phyloP scores from a whole-genome alignment of 2,113 vertebrate species.

The Nibea albiflora region DNA sequence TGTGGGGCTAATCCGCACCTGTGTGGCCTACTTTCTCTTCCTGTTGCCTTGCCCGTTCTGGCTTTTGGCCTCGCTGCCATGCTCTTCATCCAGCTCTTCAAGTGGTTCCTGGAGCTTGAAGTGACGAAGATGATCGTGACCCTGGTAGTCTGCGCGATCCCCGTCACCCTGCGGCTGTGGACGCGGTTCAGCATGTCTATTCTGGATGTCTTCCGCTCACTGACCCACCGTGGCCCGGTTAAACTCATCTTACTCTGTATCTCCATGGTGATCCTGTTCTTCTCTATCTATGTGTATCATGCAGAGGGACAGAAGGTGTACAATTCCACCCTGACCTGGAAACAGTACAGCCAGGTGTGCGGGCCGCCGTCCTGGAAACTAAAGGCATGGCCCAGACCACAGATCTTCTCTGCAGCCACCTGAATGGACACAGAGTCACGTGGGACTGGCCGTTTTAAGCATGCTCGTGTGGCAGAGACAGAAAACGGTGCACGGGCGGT shows the following conservation, averaged over 20 bases:
- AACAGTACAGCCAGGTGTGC: constrained; percentile 89
- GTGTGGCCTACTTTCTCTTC: constrained; percentile 94
- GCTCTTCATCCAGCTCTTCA: constrained; percentile 88
- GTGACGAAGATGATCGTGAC: constrained; percentile 92
- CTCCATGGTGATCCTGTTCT: constrained; percentile 91
- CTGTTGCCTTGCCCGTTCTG: constrained; percentile 92
- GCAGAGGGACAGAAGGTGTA: constrained; percentile 95
- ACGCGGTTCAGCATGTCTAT: constrained; percentile 88
- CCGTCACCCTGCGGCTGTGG: constrained; percentile 91
- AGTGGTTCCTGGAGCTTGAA: constrained; percentile 93
- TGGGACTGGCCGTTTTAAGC: constrained; percentile 94
- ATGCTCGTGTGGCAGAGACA: constrained; percentile 90
- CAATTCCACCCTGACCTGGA: constrained; percentile 95
- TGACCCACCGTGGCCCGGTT: constrained; percentile 91
- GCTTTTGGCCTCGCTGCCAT: constrained; percentile 86
- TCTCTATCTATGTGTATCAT: constrained; percentile 92
- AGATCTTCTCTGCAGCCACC: constrained; percentile 96
- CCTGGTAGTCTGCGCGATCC: constrained; percentile 86
- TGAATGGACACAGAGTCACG: constrained; percentile 94
- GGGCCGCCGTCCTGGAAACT: constrained; percentile 92
- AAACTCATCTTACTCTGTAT: constrained; percentile 95
- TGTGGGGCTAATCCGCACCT: constrained; percentile 94
- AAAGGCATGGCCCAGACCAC: constrained; percentile 94
- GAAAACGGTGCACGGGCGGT: constrained; percentile 96
- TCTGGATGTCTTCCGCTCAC: constrained; percentile 84